Evolutionary conservation across 1,140 invertebrate species (phyloP), one percentile per base, ranked within the genome.

Genomic region (Rhyacophila brunnea): DNA sequence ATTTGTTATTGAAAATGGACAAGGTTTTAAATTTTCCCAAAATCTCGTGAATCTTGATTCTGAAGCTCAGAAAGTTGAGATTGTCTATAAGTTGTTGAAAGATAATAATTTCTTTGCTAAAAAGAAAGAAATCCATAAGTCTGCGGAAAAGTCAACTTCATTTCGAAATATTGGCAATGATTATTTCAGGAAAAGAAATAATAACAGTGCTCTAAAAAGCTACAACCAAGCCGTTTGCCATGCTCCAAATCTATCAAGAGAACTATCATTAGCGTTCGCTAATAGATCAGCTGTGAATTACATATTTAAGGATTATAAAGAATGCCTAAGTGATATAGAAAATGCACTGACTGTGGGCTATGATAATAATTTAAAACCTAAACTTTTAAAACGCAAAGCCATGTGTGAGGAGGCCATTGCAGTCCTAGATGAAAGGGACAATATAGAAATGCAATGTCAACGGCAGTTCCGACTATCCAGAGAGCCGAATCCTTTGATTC

Each of bases 231-330:
- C 85, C 64, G 74, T 87, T 57, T 74, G 80, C 18, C 75, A 73
- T 73, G 82, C 85, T 23, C 76, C 79, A 47, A 64, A 68, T 6
- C 68, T 73, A 36, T 83, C 83, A 15, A 74, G 82, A 58, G 76
- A 81, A 68, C 74, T 86, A 58, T 72, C 77, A n/a, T 70, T 87
- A 32, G 85, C 85, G n/a, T 82, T 84, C 71, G 85, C 81, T n/a
- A 90, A 90, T 68, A 80, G 88, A 67, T 89, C 88, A 18, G 86
- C 86, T 19, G n/a, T n/a, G n/a, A n/a, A n/a, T n/a, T n/a, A n/a
- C n/a, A n/a, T n/a, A n/a, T n/a, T n/a, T n/a, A n/a, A 81, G 53
- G 80, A 84, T 42, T 87, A 82, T 72, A 62, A 79, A 13, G 81
- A 85, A 59, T 85, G 86, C 67, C 47, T 89, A 17, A 65, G 74